Conservation (phyloP, 2,888 invertebrate species). For the Isotomurus palustris region DNA sequence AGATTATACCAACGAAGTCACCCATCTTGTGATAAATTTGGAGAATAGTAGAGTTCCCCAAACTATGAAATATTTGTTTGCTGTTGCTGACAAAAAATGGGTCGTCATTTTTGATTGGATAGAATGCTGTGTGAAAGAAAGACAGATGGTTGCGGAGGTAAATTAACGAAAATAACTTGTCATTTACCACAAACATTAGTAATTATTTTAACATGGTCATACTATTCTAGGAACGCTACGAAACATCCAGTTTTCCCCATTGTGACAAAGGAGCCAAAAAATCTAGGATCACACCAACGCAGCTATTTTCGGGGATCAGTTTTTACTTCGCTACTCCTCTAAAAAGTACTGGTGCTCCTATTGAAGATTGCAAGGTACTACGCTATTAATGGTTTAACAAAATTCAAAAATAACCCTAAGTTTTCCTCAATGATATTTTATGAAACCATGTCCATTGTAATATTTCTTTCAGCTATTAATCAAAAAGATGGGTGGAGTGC, state of each 20-base stretch:
- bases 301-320: conserved; percentile 30
- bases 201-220: conserved; percentile 10
- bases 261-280: conserved; percentile 33
- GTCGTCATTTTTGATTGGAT: conserved; percentile 42
- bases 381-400: not conserved
- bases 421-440: no score
- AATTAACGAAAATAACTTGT: no score
- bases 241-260: conserved; percentile 30
- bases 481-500: conserved; percentile 26
- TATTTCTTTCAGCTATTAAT: conserved; percentile 37
- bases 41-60: conserved; percentile 33
- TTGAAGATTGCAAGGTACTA: conserved; percentile 32
- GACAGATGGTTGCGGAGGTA: conserved; percentile 34
- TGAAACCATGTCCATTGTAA: no score
- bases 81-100: conserved; percentile 44
- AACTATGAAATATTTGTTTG: conserved; percentile 43
- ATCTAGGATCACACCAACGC: conserved; percentile 19
- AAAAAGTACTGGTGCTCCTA: conserved; percentile 31
- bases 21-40: conserved; percentile 38
- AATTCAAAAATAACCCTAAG: no score
- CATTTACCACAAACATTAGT: no score
- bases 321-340: conserved; percentile 33
- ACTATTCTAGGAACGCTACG: conserved; percentile 23
- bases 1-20: conserved; percentile 31
- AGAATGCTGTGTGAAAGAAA: conserved; percentile 30